Conservation (phyloP, 1,140 invertebrate genomes). For the Drosophila seguyi region DNA sequence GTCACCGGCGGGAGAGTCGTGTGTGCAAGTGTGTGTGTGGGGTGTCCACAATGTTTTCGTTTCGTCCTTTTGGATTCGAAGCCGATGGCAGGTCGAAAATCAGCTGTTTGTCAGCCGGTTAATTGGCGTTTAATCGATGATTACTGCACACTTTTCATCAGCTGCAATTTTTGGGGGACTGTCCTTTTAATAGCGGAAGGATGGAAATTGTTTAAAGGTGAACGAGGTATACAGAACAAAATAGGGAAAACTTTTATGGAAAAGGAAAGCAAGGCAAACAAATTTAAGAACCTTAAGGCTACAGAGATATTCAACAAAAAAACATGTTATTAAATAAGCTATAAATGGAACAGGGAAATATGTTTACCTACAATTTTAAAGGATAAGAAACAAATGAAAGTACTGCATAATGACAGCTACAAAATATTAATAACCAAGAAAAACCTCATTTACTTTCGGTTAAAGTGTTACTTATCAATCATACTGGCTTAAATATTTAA, state of each 20-base stretch:
- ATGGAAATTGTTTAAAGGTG: not conserved
- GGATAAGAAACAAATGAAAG: not conserved
- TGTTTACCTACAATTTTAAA: not conserved
- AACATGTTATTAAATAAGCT: not conserved
- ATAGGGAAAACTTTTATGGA: not conserved
- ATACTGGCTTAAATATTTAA: not conserved
- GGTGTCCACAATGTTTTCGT: slow-evolving; percentile 44
- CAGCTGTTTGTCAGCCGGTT: slow-evolving; percentile 68
- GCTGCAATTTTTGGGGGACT: slow-evolving; percentile 17
- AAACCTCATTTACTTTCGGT: no score
- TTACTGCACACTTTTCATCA: slow-evolving; percentile 41
- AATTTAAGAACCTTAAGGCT: no score
- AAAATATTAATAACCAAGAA: not conserved
- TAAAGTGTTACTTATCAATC: no score
- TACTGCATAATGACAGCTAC: not conserved
- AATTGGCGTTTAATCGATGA: slow-evolving; percentile 70
- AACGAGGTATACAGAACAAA: not conserved
- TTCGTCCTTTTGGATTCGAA: slow-evolving; percentile 15
- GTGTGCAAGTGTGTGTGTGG: slow-evolving; percentile 17
- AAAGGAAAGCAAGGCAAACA: no score
- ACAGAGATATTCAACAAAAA: not conserved
- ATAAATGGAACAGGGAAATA: not conserved
- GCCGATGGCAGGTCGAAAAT: slow-evolving; percentile 62
- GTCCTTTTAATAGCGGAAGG: not conserved
- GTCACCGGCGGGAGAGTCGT: slow-evolving; percentile 45